Percentiles rank a stretch among this genome's conserved stretches.
Evolutionary conservation across 2,888 invertebrate genomes (phyloP).

Genomic region (Coenonympha glycerion): DNA sequence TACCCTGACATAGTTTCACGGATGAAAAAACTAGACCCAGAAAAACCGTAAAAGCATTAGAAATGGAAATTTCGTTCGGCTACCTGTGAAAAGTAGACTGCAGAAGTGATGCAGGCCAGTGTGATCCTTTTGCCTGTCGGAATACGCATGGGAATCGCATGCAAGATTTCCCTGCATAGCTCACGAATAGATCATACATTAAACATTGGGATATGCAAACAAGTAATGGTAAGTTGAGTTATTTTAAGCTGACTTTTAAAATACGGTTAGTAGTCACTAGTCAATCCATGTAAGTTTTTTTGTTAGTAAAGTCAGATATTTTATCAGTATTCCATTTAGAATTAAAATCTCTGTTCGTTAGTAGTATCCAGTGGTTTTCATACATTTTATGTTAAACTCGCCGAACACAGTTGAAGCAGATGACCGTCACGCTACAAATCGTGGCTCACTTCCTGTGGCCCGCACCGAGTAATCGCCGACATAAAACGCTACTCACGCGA

Average conservation of each 20-base stretch:
- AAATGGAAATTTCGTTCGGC: slow-evolving; percentile 9
- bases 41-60: slow-evolving; percentile 14
- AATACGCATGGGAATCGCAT: not conserved
- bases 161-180: not conserved
- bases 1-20: slow-evolving; percentile 10
- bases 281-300: no score
- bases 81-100: slow-evolving; percentile 7
- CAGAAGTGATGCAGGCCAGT: not conserved
- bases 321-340: not conserved
- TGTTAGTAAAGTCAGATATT: no score
- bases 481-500: no score
- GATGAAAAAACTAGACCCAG: slow-evolving; percentile 9
- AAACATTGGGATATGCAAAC: slow-evolving; percentile 11
- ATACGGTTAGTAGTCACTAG: not conserved
- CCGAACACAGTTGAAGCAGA: no score
- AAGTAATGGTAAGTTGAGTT: not conserved
- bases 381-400: no score
- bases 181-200: slow-evolving; percentile 8
- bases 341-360: no score
- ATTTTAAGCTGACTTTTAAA: slow-evolving; percentile 7
- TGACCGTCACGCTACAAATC: no score
- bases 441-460: no score
- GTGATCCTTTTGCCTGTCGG: not conserved
- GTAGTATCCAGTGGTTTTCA: no score
- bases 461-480: no score